A percentile compares a stretch with the other conserved stretches of the same genome.
These are phyloP conservation scores for Naja naja DNA, from an alignment of 2,113 vertebrate species.

Conservation along the genomic window DNA sequence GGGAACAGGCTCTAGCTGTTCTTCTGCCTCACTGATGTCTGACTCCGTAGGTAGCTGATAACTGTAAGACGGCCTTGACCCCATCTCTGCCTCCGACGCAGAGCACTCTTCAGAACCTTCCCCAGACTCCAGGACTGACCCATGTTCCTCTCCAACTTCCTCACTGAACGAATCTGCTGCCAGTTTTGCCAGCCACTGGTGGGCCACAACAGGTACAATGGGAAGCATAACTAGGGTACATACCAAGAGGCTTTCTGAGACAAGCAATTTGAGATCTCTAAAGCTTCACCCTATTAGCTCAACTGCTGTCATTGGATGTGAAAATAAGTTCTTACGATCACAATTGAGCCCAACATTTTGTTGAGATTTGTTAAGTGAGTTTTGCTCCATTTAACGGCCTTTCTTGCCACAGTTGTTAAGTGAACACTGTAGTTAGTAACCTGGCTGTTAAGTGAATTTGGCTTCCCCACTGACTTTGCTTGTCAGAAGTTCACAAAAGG, in stretches of 20 bases:
- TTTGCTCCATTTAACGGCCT: background rate
- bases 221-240: background rate
- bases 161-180: no score
- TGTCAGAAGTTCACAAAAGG: background rate
- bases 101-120: no score
- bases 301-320: background rate
- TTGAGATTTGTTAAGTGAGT: background rate
- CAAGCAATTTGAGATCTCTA: background rate
- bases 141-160: no score
- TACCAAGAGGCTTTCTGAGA: background rate
- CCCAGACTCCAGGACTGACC: no score
- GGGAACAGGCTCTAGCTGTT: no score
- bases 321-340: background rate
- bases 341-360: background rate
- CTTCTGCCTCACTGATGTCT: no score
- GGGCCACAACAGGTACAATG: background rate
- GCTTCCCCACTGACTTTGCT: background rate
- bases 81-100: no score
- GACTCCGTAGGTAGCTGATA: no score
- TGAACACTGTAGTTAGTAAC: background rate
- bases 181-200: no score
- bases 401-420: background rate
- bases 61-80: no score
- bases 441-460: background rate
- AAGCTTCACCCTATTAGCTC: background rate